These are phyloP conservation scores for Scaptomyza caliginosa DNA, from an alignment of 2,888 invertebrate species.

Conservation along the genomic window DNA sequence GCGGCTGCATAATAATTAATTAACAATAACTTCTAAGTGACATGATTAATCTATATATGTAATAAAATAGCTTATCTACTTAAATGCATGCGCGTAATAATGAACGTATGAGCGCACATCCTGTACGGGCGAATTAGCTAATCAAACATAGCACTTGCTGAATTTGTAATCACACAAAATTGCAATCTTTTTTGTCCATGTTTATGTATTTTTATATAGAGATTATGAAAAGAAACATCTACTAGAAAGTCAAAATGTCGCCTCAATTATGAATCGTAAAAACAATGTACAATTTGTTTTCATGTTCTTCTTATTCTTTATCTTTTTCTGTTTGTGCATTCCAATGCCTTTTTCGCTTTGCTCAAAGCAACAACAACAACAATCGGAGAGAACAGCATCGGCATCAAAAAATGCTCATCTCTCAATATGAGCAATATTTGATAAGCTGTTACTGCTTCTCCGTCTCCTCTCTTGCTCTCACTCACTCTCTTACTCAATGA, in stretches of 20 bases:
- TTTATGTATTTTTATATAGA: not conserved
- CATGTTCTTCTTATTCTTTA: constrained; percentile 1
- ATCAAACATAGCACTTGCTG: constrained; percentile 24
- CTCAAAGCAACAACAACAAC: constrained; percentile 18
- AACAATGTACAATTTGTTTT: constrained; percentile 20
- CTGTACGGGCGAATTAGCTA: constrained; percentile 54
- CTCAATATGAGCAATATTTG: constrained; percentile 43
- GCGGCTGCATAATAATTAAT: constrained; percentile 29
- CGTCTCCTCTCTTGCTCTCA: constrained; percentile 10
- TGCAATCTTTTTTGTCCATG: constrained; percentile 3
- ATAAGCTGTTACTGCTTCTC: constrained; percentile 34
- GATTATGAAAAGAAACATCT: constrained; percentile 7
- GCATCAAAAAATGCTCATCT: constrained; percentile 7
- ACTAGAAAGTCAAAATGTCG: constrained; percentile 13
- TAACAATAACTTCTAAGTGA: constrained; percentile 34
- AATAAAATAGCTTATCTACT: constrained; percentile 3
- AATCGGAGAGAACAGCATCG: constrained; percentile 6
- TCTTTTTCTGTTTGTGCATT: constrained; percentile 33
- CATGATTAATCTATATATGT: constrained; percentile 21
- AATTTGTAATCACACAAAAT: constrained; percentile 31
- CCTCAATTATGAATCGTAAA: constrained; percentile 16
- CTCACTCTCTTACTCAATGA: constrained; percentile 2
- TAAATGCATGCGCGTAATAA: constrained; percentile 13
- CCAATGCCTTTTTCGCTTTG: constrained; percentile 48
- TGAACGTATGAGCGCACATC: constrained; percentile 26